These are phyloP conservation scores for Andinoacara biseriatus DNA, from an alignment of 2,113 vertebrate species.

Conservation along the genomic window DNA sequence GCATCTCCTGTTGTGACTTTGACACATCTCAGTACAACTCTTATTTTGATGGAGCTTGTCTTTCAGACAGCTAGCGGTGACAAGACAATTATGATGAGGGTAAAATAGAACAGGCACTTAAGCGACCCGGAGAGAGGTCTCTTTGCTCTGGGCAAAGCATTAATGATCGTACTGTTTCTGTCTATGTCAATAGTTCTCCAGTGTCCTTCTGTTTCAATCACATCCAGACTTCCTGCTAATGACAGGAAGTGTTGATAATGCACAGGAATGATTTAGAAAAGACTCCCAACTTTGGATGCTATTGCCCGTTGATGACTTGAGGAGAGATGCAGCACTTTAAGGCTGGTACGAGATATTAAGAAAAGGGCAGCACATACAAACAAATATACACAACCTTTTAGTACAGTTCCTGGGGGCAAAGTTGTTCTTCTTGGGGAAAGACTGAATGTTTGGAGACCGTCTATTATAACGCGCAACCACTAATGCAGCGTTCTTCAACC, in stretches of 20 bases:
- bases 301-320: neutral
- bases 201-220: slow-evolving; percentile 56
- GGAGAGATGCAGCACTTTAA: neutral
- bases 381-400: slow-evolving; percentile 41
- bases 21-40: slow-evolving; percentile 54
- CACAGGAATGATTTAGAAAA: slow-evolving; percentile 24
- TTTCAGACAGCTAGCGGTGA: slow-evolving; percentile 44
- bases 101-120: slow-evolving; percentile 59
- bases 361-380: slow-evolving; percentile 21
- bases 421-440: slow-evolving; percentile 27
- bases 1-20: slow-evolving; percentile 57
- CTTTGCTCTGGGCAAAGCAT: slow-evolving; percentile 56
- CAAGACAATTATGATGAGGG: slow-evolving; percentile 50
- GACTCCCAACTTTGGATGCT: neutral
- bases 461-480: slow-evolving; percentile 45
- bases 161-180: slow-evolving; percentile 70
- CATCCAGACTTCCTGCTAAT: slow-evolving; percentile 52
- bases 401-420: slow-evolving; percentile 53
- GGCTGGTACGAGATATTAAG: slow-evolving; percentile 5
- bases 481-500: slow-evolving; percentile 46
- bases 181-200: slow-evolving; percentile 64
- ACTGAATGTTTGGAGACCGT: slow-evolving; percentile 25
- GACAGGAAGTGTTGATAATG: slow-evolving; percentile 66
- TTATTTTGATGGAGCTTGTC: slow-evolving; percentile 53
- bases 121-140: slow-evolving; percentile 56